Conservation (phyloP, 2,888 invertebrate species). For the Beris chalybata region DNA sequence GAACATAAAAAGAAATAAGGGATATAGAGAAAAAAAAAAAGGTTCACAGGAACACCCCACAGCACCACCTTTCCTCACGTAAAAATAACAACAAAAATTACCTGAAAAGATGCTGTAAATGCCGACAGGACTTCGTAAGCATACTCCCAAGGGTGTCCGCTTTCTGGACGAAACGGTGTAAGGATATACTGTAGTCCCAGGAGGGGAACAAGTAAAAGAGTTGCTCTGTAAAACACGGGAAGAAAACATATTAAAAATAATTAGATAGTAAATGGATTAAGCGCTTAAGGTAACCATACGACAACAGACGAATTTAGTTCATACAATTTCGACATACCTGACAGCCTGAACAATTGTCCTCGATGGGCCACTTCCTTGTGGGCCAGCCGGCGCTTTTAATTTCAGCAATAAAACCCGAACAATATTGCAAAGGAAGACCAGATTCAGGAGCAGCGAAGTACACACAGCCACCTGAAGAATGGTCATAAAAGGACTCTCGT, state of each 20-base stretch:
- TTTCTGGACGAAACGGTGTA: constrained; percentile 79
- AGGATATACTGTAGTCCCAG: constrained; percentile 89
- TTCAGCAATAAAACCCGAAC: constrained; percentile 84
- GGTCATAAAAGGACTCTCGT: constrained; percentile 69
- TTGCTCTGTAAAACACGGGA: constrained; percentile 64
- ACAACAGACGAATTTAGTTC: neutral
- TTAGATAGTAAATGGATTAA: too few relatives aligned
- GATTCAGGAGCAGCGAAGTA: constrained; percentile 77
- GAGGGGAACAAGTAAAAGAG: constrained; percentile 85
- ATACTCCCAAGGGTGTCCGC: constrained; percentile 71
- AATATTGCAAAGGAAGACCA: constrained; percentile 86
- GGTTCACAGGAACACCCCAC: neutral
- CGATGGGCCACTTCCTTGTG: constrained; percentile 66
- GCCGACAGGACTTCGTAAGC: constrained; percentile 84
- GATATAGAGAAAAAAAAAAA: neutral
- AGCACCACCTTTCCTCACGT: neutral
- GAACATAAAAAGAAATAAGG: neutral
- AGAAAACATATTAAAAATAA: neutral
- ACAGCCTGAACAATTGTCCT: constrained; percentile 76
- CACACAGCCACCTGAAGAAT: constrained; percentile 79
- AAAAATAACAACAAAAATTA: constrained; percentile 51
- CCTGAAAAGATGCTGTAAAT: constrained; percentile 85
- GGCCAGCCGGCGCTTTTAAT: constrained; percentile 69
- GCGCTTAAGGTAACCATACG: neutral
- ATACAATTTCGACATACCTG: constrained; percentile 56